Evolutionary conservation across 1,140 invertebrate species (phyloP), one percentile per base, ranked within the genome.

Genomic region (Phthorimaea operculella): DNA sequence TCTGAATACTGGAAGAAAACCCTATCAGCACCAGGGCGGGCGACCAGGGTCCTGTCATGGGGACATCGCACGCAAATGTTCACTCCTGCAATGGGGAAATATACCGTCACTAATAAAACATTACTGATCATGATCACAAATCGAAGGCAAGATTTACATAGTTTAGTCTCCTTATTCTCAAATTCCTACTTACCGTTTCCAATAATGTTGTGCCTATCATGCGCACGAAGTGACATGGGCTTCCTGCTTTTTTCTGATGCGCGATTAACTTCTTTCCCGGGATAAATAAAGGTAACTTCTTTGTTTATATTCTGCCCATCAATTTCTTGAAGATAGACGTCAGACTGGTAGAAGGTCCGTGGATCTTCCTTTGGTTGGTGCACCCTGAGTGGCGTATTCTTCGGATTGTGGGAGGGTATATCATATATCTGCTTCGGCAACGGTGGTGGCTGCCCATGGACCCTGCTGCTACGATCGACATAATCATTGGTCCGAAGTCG

Each of bases 301-400:
- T 70, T 58, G 44, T 73, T 70, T 54, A 72, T 12, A 52, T 68
- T 70, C 61, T 74, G 63, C 56, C 60, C 51, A 70, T 65, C 57
- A 72, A 65, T 59, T 65, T 83, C 72, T 66, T 77, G 64, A 73
- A 76, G 64, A 68, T 83, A 83, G 55, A 70, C 51, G 62, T 73
- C 72, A 72, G 80, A 80, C 51, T 76, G 76, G 60, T 83, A 83
- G 64, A 74, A 83, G 50, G 79, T 66, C 21, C 75, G 72, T 12
- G 80, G 80, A 66, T 83, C 74, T 74, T 83, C 78, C 54, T 68
- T 62, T 48, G 80, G 78, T 48, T 76, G 59, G 67, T 83, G 60
- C 52, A 75, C 34, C 65, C 74, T 71, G 65, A 74, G 33, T 47
- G 57, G 48, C 39, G 64, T 34, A 50, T 9, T 50, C 14, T 50